Conservation (phyloP, 92 coral and sea anemone species). For the Actinostola sp. region DNA sequence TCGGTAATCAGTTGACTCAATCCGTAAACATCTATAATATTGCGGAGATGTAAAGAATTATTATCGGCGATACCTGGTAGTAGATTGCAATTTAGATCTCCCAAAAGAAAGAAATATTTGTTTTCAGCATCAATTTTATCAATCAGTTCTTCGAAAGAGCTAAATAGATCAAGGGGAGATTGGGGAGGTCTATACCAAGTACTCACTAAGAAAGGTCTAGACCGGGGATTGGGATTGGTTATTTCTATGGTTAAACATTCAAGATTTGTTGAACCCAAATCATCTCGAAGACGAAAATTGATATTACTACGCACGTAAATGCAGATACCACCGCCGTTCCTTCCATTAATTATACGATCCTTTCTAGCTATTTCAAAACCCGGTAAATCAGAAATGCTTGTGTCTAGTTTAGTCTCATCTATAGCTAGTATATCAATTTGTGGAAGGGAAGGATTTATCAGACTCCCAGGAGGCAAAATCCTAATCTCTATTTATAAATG, state of each 20-base stretch:
- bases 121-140: conserved; percentile 64
- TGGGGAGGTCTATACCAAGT: conserved; percentile 64
- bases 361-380: conserved; percentile 43
- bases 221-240: conserved; percentile 32
- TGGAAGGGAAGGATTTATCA: too few species aligned
- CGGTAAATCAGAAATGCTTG: conserved; percentile 16
- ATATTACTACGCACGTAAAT: conserved; percentile 28
- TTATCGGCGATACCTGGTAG: conserved; percentile 1
- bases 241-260: conserved; percentile 41
- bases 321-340: conserved; percentile 43
- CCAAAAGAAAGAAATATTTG: conserved; percentile 43
- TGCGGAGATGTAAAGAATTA: conserved; percentile 42
- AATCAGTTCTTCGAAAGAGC: conserved; percentile 34
- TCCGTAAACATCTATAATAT: conserved; percentile 60
- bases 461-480: not conserved
- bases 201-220: conserved; percentile 39
- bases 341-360: conserved; percentile 15
- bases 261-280: conserved; percentile 10
- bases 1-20: conserved; percentile 61
- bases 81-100: conserved; percentile 58
- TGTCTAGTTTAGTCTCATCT: conserved; percentile 45
- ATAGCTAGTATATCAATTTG: conserved; percentile 49
- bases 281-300: conserved; percentile 32
- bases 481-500: too few species aligned
- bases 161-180: conserved; percentile 38